Evolutionary conservation across 2,113 vertebrate genomes (phyloP).

Genomic region (Pterophyllum scalare): DNA sequence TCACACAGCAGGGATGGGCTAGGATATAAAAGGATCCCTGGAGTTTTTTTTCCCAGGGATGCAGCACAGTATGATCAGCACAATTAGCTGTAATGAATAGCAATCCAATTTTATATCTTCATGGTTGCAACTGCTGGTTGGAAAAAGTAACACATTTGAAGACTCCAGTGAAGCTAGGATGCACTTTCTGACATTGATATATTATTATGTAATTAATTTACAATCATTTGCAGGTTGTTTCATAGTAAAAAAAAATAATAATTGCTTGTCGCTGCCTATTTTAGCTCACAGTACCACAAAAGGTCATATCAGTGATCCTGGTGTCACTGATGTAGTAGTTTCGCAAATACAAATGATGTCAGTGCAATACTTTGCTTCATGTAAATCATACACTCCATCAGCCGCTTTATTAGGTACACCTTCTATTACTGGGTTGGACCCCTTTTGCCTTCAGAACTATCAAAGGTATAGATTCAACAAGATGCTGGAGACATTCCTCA

Average conservation of each 20-base stretch:
- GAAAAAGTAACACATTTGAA: neutral
- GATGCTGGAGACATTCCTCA: too few species aligned
- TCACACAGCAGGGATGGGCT: neutral
- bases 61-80: neutral
- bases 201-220: neutral
- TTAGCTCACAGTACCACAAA: neutral
- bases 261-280: neutral
- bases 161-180: neutral
- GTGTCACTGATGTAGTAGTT: neutral
- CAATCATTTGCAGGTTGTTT: neutral
- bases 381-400: neutral
- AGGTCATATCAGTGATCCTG: neutral
- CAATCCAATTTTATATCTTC: slow-evolving; percentile 1
- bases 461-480: neutral
- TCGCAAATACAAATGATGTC: neutral
- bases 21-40: neutral
- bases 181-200: neutral
- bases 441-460: neutral
- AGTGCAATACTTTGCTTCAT: neutral
- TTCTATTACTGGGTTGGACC: neutral
- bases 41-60: slow-evolving; percentile 10
- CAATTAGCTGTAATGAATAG: slow-evolving; percentile 2
- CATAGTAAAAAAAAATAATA: neutral
- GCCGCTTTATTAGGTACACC: neutral
- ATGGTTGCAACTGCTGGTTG: neutral